These are phyloP conservation scores for Caenorhabditis panamensis DNA, from an alignment of 2,888 invertebrate genomes.

Conservation along the genomic window DNA sequence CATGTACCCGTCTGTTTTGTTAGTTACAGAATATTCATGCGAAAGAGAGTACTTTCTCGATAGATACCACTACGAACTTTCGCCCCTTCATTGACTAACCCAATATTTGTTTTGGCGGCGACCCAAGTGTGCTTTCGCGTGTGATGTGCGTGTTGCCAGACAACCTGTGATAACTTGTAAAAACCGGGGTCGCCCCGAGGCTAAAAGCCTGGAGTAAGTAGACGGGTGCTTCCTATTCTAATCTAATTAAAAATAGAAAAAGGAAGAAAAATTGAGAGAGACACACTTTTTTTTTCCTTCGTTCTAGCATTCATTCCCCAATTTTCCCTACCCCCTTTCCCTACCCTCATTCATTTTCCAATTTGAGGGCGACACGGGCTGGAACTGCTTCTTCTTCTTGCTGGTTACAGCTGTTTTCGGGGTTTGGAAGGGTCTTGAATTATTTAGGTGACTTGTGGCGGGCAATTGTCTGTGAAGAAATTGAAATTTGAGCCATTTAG, in stretches of 20 bases:
- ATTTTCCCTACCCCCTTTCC: not conserved
- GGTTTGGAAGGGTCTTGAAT: not conserved
- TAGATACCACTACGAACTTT: not conserved
- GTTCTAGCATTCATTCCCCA: not conserved
- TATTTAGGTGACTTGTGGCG: not conserved
- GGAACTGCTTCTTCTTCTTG: not conserved
- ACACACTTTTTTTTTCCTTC: not conserved
- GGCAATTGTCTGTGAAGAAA: no score
- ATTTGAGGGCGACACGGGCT: not conserved
- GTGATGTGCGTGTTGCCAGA: slow-evolving; percentile 5
- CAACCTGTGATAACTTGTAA: slow-evolving; percentile 23
- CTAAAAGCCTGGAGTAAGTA: no score
- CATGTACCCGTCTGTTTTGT: no score
- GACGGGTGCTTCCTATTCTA: no score
- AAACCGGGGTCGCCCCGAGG: not conserved
- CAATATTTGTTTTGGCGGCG: slow-evolving; percentile 6
- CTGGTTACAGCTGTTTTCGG: not conserved
- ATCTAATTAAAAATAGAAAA: slow-evolving; percentile 16
- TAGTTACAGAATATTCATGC: not conserved
- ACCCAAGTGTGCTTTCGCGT: not conserved
- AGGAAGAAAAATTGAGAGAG: no score
- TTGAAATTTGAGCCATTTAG: no score
- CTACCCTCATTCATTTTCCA: not conserved
- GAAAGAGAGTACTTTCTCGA: not conserved
- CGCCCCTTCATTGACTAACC: not conserved